Evolutionary conservation across 2,113 vertebrate species (phyloP).

Genomic region (Hyaena hyaena): DNA sequence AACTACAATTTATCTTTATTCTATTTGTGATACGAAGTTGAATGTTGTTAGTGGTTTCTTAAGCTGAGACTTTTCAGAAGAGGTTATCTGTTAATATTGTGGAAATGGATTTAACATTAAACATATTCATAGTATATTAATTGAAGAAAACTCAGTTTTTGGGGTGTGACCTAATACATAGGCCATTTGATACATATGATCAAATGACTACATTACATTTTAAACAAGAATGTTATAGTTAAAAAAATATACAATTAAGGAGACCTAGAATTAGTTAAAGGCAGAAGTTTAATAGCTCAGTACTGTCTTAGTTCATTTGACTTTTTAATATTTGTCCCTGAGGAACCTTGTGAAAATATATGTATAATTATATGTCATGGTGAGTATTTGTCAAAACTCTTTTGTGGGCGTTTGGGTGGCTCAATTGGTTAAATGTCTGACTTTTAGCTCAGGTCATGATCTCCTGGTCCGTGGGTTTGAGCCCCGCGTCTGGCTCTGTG

Average conservation of each 20-base stretch:
- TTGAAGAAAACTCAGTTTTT: background rate
- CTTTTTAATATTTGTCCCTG: conserved; percentile 8
- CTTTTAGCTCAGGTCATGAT: too few relatives aligned
- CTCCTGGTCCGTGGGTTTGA: too few relatives aligned
- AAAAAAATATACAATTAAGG: background rate
- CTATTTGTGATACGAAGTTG: conserved; percentile 23
- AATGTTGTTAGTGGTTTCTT: background rate
- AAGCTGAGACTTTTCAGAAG: background rate
- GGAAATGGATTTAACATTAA: conserved; percentile 7
- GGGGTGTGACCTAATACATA: background rate
- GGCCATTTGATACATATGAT: too few relatives aligned
- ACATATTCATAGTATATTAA: background rate
- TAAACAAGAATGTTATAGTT: conserved; percentile 34
- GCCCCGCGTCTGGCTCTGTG: too few relatives aligned
- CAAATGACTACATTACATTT: background rate
- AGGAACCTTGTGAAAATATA: background rate
- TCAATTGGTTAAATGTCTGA: too few relatives aligned
- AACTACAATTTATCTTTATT: background rate
- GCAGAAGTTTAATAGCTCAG: background rate
- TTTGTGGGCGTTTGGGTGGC: background rate
- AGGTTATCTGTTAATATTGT: background rate
- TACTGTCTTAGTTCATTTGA: background rate
- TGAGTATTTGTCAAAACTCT: background rate
- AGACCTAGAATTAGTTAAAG: conserved; percentile 45
- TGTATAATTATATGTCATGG: background rate